Conservation (phyloP, 2,113 vertebrate genomes). For the Paraplagusia blochii region DNA sequence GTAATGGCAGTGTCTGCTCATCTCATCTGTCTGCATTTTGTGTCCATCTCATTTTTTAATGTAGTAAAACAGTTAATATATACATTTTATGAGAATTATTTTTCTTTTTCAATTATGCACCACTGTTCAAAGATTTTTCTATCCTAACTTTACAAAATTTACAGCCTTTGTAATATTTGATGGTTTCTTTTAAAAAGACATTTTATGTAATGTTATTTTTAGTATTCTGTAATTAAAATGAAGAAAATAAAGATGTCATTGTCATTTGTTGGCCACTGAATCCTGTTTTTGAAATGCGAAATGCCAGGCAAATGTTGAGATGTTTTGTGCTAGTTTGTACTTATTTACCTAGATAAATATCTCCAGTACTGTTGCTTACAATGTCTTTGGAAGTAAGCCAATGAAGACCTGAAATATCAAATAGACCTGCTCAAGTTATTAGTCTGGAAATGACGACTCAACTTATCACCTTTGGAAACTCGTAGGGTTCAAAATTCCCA, state of each 20-base stretch:
- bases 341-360: no score
- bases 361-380: no score
- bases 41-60: slow-evolving; percentile 70
- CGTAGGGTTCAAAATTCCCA: no score
- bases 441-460: no score
- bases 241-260: slow-evolving; percentile 51
- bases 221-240: slow-evolving; percentile 80
- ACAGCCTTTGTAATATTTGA: slow-evolving; percentile 80
- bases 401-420: no score
- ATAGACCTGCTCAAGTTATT: no score
- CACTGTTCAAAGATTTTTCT: slow-evolving; percentile 80
- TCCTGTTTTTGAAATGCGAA: no score
- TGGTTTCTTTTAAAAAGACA: slow-evolving; percentile 78
- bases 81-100: slow-evolving; percentile 77
- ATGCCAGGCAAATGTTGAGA: no score
- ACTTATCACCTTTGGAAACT: no score
- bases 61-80: slow-evolving; percentile 78
- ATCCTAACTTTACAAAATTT: slow-evolving; percentile 80
- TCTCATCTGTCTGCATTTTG: slow-evolving; percentile 70
- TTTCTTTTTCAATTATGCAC: slow-evolving; percentile 77
- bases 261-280: background rate
- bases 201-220: slow-evolving; percentile 82
- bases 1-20: slow-evolving; percentile 62
- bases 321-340: no score
- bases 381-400: no score